Base-by-base conservation (phyloP, 2,888 invertebrate species). In the Prosopocoilus inquinatus region DNA sequence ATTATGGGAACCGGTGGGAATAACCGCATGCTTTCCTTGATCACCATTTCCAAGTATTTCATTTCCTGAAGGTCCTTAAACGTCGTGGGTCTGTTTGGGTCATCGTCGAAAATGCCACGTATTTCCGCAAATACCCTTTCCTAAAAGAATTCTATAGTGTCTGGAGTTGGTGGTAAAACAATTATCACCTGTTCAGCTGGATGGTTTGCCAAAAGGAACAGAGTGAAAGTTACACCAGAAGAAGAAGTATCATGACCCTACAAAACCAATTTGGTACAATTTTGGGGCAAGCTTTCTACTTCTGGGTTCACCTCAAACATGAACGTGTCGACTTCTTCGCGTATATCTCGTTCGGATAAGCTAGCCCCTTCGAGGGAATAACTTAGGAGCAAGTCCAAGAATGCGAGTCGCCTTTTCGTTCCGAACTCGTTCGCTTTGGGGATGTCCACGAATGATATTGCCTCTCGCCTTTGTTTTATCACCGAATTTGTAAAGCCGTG, bases 301-400 rank as follows among this genome's bases (percentile, higher is more conserved):
- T 38, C 9, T 38, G 15, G 35, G 66, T 70, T 73, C 70, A 85
- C 86, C 72, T 84, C 88, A 72, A 89, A 89, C 84, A 89, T 85
- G 63, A 89, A 88, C 0, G 89, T 89, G 61, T 88, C 85, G 0
- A 88, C 86, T 76, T 89, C 87, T 69, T 88, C 85, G 51, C 85
- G 78, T 43, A 89, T 81, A 57, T 83, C 82, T 16, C 81, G 70
- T 58, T 84, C 81, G 5, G 81, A 80, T 44, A 89, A 73, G 2
- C 80, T 81, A 58, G 80, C 71, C 1, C 84, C 86, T 60, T 84
- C 82, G 11, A 82, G 78, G 64, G 81, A 82, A 2, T 55, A 50
- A 20, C 64, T 77, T 9, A 89, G 71, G 2, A 89, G 70, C 39
- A 88, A 75, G 75, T 89, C 89, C 66, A 89, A 75, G 67, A 89